Percentiles rank a stretch among this genome's conserved stretches.
Evolutionary conservation across 2,888 invertebrate species (phyloP).

Genomic region (Palloptera scutellata): DNA sequence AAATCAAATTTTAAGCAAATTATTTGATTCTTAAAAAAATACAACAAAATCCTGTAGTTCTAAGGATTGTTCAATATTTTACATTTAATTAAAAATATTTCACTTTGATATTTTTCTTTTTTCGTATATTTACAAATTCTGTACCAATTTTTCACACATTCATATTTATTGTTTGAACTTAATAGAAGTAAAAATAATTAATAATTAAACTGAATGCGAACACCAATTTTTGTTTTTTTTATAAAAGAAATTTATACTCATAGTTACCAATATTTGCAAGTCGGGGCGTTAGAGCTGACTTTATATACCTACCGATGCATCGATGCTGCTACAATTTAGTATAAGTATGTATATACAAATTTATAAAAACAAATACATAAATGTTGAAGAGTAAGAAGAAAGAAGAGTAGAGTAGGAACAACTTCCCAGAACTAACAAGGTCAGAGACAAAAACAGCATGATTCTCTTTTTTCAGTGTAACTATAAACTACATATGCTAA

Average conservation of each 20-base stretch:
- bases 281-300: not conserved
- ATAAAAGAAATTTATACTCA: not conserved
- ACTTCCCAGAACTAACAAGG: not conserved
- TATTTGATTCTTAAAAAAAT: constrained; percentile 17
- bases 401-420: not conserved
- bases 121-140: constrained; percentile 18
- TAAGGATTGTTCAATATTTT: constrained; percentile 20
- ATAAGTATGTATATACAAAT: not conserved
- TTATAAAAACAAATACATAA: not conserved
- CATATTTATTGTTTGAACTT: constrained; percentile 38
- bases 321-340: constrained; percentile 43
- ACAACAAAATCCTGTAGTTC: constrained; percentile 49
- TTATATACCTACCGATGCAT: constrained; percentile 53
- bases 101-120: constrained; percentile 25
- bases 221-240: constrained; percentile 1
- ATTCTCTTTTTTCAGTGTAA: no score
- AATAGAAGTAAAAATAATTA: constrained; percentile 1
- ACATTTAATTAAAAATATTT: constrained; percentile 36
- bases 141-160: constrained; percentile 44
- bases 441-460: no score
- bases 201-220: constrained; percentile 3
- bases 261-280: constrained; percentile 21
- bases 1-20: constrained; percentile 9
- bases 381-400: not conserved
- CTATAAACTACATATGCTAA: no score